phyloP scores from a whole-genome alignment of 2,797 vertebrate species.

The Mormyrops attenuatus region DNA sequence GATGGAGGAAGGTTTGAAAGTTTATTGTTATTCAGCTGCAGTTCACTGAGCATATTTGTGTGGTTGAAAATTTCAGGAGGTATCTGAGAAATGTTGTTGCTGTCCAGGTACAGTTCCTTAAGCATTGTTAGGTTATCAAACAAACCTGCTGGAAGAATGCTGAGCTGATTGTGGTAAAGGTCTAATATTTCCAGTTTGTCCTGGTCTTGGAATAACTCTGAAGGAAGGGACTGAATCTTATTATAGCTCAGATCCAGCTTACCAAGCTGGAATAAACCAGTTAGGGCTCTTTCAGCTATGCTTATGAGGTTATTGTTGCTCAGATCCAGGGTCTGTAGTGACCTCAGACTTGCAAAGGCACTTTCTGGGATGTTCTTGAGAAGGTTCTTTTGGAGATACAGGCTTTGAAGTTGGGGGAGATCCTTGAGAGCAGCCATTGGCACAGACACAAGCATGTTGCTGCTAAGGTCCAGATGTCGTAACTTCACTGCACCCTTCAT shows the following conservation, averaged over 20 bases:
- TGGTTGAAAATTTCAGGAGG: constrained; percentile 38
- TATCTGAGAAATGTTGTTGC: constrained; percentile 45
- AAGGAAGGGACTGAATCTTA: constrained; percentile 40
- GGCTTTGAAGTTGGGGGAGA: constrained; percentile 43
- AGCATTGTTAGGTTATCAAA: constrained; percentile 45
- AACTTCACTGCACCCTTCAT: not conserved
- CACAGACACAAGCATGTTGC: constrained; percentile 24
- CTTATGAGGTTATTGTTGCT: constrained; percentile 24
- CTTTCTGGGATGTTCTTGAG: constrained; percentile 34
- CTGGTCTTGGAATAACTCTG: constrained; percentile 38
- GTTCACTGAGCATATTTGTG: constrained; percentile 38
- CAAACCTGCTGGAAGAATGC: constrained; percentile 32
- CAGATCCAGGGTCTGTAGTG: constrained; percentile 19
- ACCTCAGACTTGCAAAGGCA: constrained; percentile 36
- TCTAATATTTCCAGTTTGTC: constrained; percentile 42
- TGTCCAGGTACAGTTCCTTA: constrained; percentile 50
- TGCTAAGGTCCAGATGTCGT: constrained; percentile 7
- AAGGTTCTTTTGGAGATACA: constrained; percentile 51
- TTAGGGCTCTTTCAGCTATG: constrained; percentile 43
- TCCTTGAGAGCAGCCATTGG: constrained; percentile 20
- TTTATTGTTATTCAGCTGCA: constrained; percentile 52
- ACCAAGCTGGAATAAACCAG: constrained; percentile 38
- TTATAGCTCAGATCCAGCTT: constrained; percentile 51
- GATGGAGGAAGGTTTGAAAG: constrained; percentile 39
- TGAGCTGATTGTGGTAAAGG: constrained; percentile 51